Base-by-base conservation (phyloP, 2,888 invertebrate genomes). In the Chironomus riparius region DNA sequence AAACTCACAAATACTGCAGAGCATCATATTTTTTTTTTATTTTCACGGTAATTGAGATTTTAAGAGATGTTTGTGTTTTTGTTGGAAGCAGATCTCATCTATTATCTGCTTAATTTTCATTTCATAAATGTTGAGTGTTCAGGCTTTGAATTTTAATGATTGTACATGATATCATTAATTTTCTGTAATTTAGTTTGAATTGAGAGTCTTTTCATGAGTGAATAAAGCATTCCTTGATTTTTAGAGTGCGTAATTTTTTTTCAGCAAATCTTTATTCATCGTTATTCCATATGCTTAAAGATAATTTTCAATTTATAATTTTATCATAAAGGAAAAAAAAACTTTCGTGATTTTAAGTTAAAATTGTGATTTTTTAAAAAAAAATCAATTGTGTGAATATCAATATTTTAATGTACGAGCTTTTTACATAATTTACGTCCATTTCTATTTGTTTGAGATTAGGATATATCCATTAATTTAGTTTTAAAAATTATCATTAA, bases 151-250 rank as follows among this genome's bases (percentile, higher is more conserved):
- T 65, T 65, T 65, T 65, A 65, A 65, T 65, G 68, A 24, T 65
- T 18, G 10, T 38, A 65, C 12, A 70, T 70, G 70, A 72, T 70
- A 70, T 21, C 15, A 70, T 70, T 70, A 70, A 56, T 71, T 71
- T 71, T 13, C 71, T 70, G 70, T 70, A 70, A 70, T 47, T 70
- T 70, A 70, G 15, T 38, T 68, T 47, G 2, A 68, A n/a, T 10
- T 18, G 15, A 47, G n/a, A 28, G 15, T 28, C 24, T 15, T 15
- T 38, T 68, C 13, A 28, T 4, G 47, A 68, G 15, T 10, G 21
- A 70, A 70, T 10, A 21, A 48, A 38, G 38, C 38, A 38, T 1
- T 10, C 38, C 38, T 38, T 38, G 38, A 4, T 4, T 4, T 38
- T 38, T n/a, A n/a, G 10, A 38, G 38, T 38, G 38, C 38, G 38